Base-by-base conservation (phyloP, 2,113 vertebrate species). In the Pelecanus crispus region DNA sequence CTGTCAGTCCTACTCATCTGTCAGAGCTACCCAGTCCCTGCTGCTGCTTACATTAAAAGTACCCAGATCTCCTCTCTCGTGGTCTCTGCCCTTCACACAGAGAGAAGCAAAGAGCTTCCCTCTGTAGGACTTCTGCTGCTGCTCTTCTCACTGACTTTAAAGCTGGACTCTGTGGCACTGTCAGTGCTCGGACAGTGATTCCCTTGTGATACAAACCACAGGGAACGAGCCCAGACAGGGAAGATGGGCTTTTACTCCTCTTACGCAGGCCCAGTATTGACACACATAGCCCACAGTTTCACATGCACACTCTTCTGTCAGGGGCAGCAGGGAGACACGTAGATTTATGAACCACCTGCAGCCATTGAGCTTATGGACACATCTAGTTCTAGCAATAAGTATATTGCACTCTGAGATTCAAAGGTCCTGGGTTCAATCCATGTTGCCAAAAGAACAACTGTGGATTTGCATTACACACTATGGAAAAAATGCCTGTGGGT, bases 311-410 rank as follows among this genome's bases (percentile, higher is more conserved):
- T 16, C 17, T n/a, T 21, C 49, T 61, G 21, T 17, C 24, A 7
- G 12, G 32, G 7, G 22, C 4, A 6, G 55, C 2, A 2, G 18
- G 50, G 56, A 38, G 38, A 59, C 18, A 38, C 0, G 1, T 4
- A 63, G 62, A 19, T 63, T 68, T 40, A 74, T 31, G 20, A 86
- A 42, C 15, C 18, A 63, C 42, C 11, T 70, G 49, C 61, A 75
- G 38, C 18, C 3, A 0, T 44, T 55, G 13, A 62, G 47, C 13
- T 85, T 29, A 68, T 31, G 55, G 42, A 40, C 34, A 24, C 21
- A 49, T 61, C 13, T 32, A 86, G 29, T 50, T n/a, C 36, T 40
- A 65, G 44, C 71, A 72, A 16, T 18, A 66, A 82, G 50, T 10
- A 8, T 20, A 36, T 12, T 62, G 47, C 32, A 29, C 45, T 61